Conservation (phyloP, 2,113 vertebrate species). For the Naja naja region DNA sequence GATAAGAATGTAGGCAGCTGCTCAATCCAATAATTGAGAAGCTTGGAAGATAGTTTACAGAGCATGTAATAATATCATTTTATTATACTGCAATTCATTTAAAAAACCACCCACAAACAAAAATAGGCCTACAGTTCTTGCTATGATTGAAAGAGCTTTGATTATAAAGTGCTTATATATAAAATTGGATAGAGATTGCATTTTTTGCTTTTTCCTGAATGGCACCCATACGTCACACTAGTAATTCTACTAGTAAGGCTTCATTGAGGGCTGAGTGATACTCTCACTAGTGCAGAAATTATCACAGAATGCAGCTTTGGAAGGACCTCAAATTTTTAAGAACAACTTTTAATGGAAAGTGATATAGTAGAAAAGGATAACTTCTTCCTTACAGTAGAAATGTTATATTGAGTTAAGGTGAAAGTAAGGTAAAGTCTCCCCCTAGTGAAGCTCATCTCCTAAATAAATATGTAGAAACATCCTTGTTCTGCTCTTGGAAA, state of each 20-base stretch:
- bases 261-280: neutral
- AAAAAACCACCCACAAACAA: neutral
- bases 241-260: neutral
- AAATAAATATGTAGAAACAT: neutral
- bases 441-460: neutral
- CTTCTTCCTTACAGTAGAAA: neutral
- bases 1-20: neutral
- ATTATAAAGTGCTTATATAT: neutral
- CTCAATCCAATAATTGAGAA: constrained; percentile 5
- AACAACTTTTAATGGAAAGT: neutral
- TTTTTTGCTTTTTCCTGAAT: neutral
- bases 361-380: neutral
- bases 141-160: neutral
- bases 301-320: neutral
- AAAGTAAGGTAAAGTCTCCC: neutral
- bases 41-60: neutral
- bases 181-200: neutral
- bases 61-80: neutral
- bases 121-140: neutral
- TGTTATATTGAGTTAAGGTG: neutral
- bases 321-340: neutral
- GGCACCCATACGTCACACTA: neutral
- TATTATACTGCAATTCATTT: neutral
- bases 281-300: neutral
- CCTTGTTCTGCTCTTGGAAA: neutral